Evolutionary conservation across 2,888 invertebrate genomes (phyloP).

Genomic region (Ormyrus pomaceus): DNA sequence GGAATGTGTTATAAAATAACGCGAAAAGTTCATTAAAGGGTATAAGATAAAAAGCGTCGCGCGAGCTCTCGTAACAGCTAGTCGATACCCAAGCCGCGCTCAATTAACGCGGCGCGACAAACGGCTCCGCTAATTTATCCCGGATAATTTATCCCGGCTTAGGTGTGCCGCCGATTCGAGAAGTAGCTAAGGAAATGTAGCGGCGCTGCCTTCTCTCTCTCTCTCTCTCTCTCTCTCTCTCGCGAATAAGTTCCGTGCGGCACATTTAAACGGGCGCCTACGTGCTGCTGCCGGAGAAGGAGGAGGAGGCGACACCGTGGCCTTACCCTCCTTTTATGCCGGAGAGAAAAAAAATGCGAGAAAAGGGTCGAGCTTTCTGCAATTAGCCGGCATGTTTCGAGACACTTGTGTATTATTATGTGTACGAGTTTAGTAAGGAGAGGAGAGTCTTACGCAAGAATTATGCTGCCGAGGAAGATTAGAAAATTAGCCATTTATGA

Average conservation of each 20-base stretch:
- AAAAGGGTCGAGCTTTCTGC: constrained; percentile 30
- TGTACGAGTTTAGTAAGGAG: constrained; percentile 5
- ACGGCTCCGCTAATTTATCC: constrained; percentile 40
- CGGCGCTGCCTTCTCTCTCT: neutral
- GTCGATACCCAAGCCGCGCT: neutral
- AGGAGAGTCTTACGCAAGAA: constrained; percentile 32
- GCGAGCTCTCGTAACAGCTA: neutral
- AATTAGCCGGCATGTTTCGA: constrained; percentile 49
- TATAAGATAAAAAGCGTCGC: constrained; percentile 17
- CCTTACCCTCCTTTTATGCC: constrained; percentile 45
- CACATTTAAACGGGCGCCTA: neutral
- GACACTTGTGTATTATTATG: constrained; percentile 45
- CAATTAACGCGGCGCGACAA: constrained; percentile 43
- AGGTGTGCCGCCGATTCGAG: constrained; percentile 15
- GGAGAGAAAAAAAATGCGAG: constrained; percentile 5
- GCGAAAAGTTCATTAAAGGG: constrained; percentile 35
- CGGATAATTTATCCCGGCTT: constrained; percentile 36
- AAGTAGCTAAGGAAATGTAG: neutral
- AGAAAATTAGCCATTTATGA: constrained; percentile 50
- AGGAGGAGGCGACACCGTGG: constrained; percentile 1
- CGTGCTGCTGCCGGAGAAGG: neutral
- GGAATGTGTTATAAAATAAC: neutral
- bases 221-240: neutral
- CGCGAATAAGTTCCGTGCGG: neutral
- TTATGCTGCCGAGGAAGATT: constrained; percentile 32